Evolutionary conservation across 2,888 invertebrate genomes (phyloP), one percentile per base, ranked within the genome.

Genomic region (Drosophila algonquin): DNA sequence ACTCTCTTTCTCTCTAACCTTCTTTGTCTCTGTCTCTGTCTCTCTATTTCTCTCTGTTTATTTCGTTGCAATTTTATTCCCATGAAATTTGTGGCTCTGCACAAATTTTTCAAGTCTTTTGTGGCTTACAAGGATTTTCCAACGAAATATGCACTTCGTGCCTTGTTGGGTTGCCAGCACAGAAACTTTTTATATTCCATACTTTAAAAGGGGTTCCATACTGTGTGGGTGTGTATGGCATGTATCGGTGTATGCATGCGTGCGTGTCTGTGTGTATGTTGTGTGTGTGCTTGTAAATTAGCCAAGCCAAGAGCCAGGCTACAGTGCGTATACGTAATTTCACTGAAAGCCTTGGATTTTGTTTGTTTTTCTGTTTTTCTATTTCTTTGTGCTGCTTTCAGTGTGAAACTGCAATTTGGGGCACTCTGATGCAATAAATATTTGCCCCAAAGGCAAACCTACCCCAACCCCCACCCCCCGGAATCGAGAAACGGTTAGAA

Each of bases 101-200:
- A 80, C 80, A 85, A 87, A 85, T 83, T 87, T 73, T 85, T 83
- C 80, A 76, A 87, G 83, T 85, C 83, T 87, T 87, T 87, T 87
- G 88, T 82, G 86, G 83, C 83, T 87, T 87, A 87, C 83, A 85
- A 83, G 83, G 88, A 83, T 82, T 83, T 85, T 30, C 56, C 10
- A 75, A 70, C 69, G 56, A 74, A 63, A 75, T 75, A 70, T 70
- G 63, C 54, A 67, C 74, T 73, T 56, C 63, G 73, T 73, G 73
- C 73, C 73, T 63, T 72, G 63, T 61, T 62, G 57, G 72, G 67
- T 70, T 64, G 58, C 63, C 68, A 63, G 68, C 58, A 67, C 59
- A 67, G 73, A 75, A 87, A 87, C 68, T 87, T 73, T 85, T 81
- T 68, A 83, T 76, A 73, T 73, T 53, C 73, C 75, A 80, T 76